These are phyloP conservation scores for Bradypodion pumilum DNA, from an alignment of 2,797 vertebrate species.

Conservation along the genomic window DNA sequence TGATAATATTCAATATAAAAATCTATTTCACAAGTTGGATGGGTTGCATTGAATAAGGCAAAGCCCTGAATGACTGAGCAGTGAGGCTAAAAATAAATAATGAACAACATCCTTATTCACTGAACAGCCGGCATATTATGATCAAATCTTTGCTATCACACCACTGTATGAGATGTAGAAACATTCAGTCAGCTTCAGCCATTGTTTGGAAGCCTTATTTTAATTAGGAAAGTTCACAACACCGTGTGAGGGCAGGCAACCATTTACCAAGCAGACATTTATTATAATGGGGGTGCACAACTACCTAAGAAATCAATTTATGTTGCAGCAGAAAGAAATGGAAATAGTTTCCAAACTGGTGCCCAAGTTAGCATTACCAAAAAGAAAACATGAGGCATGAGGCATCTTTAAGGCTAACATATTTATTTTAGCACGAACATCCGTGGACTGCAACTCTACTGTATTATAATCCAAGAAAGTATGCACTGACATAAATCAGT, in stretches of 20 bases:
- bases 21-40: conserved; percentile 32
- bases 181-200: conserved; percentile 3
- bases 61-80: conserved; percentile 9
- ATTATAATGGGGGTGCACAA: background rate
- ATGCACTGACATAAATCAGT: too few species aligned
- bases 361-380: too few species aligned
- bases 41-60: conserved; percentile 32
- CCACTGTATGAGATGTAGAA: conserved; percentile 7
- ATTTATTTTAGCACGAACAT: too few species aligned
- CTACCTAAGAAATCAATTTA: background rate
- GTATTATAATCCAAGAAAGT: too few species aligned
- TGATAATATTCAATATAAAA: conserved; percentile 48
- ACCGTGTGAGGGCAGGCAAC: background rate
- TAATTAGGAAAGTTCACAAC: background rate
- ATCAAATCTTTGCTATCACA: conserved; percentile 33
- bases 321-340: background rate
- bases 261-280: conserved; percentile 8
- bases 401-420: too few species aligned
- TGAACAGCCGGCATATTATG: conserved; percentile 20
- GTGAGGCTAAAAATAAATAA: conserved; percentile 47
- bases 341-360: too few species aligned
- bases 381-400: too few species aligned
- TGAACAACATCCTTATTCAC: conserved; percentile 20
- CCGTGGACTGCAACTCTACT: too few species aligned
- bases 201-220: conserved; percentile 24